Evolutionary conservation across 2,888 invertebrate genomes (phyloP).

Genomic region (Mythimna albipuncta): DNA sequence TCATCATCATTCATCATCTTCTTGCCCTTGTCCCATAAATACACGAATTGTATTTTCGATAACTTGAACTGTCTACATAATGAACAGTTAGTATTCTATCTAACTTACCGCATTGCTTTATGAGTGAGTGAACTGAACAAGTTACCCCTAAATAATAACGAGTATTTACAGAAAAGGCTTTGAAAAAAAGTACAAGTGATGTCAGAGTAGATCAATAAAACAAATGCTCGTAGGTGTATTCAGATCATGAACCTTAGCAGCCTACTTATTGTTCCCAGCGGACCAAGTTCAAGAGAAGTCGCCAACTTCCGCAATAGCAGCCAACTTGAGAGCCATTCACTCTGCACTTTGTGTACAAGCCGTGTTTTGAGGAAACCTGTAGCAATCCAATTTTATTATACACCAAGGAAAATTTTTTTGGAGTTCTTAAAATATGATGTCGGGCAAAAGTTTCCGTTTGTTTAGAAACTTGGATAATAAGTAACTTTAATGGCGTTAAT

Average conservation of each 20-base stretch:
- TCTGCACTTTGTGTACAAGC: constrained; percentile 36
- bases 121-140: too few species aligned
- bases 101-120: too few species aligned
- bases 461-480: not conserved
- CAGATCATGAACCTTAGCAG: constrained; percentile 30
- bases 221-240: constrained; percentile 42
- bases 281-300: constrained; percentile 44
- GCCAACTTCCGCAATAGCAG: constrained; percentile 38
- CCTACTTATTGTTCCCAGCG: constrained; percentile 48
- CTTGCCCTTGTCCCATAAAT: too few species aligned
- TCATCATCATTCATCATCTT: too few species aligned
- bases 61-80: too few species aligned
- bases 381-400: constrained; percentile 38
- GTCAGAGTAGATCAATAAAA: constrained; percentile 24
- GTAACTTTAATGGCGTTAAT: not conserved
- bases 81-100: too few species aligned
- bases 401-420: constrained; percentile 11
- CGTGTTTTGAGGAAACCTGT: constrained; percentile 35
- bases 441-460: constrained; percentile 9
- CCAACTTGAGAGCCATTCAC: constrained; percentile 52
- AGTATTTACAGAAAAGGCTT: too few species aligned
- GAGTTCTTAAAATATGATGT: not conserved
- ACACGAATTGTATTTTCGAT: too few species aligned
- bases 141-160: too few species aligned
- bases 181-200: too few species aligned